Percentiles rank a stretch among this genome's conserved stretches.
Conservation (phyloP, 2,113 vertebrate genomes). For the Eurypyga helias region DNA sequence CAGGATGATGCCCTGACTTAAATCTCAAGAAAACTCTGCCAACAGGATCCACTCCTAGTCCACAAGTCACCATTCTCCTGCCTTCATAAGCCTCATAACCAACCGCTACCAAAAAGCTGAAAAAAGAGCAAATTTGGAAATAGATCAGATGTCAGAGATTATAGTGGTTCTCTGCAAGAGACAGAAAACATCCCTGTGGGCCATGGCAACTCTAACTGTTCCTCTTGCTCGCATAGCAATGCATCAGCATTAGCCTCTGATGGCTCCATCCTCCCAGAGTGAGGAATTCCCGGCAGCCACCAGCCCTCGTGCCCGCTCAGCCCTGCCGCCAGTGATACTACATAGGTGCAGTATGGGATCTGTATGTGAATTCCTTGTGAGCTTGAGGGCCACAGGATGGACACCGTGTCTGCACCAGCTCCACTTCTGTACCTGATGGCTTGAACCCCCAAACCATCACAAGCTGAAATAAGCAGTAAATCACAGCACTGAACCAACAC, state of each 20-base stretch:
- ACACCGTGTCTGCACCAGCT: fast-evolving
- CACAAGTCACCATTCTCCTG: not conserved
- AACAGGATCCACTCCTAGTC: not conserved
- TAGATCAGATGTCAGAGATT: not conserved
- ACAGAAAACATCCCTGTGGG: not conserved
- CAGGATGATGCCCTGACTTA: not conserved
- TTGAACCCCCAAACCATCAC: not conserved
- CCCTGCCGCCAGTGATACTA: not conserved
- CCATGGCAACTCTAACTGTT: fast-evolving
- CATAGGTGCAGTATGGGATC: fast-evolving
- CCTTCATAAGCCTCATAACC: not conserved
- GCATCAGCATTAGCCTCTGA: not conserved
- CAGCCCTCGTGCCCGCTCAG: not conserved
- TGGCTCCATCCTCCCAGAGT: not conserved
- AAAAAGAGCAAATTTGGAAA: not conserved
- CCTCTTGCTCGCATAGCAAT: not conserved
- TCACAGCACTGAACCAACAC: not conserved
- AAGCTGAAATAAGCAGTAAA: not conserved
- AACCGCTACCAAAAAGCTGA: not conserved
- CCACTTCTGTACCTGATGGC: not conserved
- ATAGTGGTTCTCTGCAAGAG: not conserved
- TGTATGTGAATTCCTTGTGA: not conserved
- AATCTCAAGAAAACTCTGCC: not conserved
- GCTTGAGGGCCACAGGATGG: not conserved
- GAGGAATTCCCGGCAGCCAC: not conserved